A percentile compares a stretch with the other conserved stretches of the same genome.
Evolutionary conservation across 2,113 vertebrate genomes (phyloP).

Genomic region (Diphyllodes magnificus): DNA sequence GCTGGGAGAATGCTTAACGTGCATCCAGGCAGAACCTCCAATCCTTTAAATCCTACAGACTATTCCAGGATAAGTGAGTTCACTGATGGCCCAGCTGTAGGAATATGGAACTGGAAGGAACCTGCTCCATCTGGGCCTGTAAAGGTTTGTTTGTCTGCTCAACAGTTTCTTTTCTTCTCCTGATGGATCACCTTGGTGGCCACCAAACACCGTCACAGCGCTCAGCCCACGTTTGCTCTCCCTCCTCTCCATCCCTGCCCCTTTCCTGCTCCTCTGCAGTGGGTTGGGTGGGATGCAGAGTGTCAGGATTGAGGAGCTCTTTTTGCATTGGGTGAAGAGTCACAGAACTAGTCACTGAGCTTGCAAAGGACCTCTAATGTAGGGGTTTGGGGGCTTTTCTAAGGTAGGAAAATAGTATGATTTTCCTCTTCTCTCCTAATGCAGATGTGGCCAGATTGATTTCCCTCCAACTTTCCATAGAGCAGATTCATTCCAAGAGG

Average conservation of each 20-base stretch:
- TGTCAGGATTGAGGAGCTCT: not conserved
- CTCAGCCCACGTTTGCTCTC: not conserved
- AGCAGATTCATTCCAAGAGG: not conserved
- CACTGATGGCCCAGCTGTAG: too few species aligned
- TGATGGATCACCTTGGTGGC: not conserved
- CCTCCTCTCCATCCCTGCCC: not conserved
- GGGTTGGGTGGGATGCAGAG: not conserved
- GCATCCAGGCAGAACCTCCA: not conserved
- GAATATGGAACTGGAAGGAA: not conserved
- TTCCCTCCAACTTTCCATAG: slow-evolving; percentile 23
- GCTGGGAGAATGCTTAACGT: not conserved
- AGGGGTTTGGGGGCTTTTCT: not conserved
- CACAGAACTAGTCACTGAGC: not conserved
- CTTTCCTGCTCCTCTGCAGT: not conserved
- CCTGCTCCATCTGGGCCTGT: not conserved
- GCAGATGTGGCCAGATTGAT: slow-evolving; percentile 1
- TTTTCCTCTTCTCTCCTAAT: not conserved
- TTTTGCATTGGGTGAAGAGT: not conserved
- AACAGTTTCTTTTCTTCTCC: not conserved
- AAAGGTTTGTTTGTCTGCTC: not conserved
- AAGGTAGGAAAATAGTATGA: not conserved
- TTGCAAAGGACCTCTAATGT: not conserved
- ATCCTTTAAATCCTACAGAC: not conserved
- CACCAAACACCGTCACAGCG: rapidly evolving
- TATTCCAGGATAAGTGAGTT: too few species aligned